Evolutionary conservation across 2,888 invertebrate genomes (phyloP).

Genomic region (Arctia plantaginis): DNA sequence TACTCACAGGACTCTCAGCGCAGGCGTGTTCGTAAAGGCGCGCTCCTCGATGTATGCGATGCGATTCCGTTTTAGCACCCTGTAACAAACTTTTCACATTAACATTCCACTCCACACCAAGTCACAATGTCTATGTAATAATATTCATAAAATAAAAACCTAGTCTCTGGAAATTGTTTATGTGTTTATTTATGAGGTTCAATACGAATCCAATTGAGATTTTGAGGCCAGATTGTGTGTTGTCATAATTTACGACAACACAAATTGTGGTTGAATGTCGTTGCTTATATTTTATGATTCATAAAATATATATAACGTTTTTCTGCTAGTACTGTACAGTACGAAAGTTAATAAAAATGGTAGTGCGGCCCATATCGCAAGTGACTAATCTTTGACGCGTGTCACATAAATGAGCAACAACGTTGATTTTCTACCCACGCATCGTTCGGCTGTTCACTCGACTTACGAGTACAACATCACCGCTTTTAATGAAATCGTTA

Average conservation of each 20-base stretch:
- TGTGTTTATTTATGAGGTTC: constrained; percentile 4
- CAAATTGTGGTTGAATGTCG: background rate
- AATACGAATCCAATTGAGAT: constrained; percentile 1
- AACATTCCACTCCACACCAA: constrained; percentile 1
- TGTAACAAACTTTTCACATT: constrained; percentile 70
- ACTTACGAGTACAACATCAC: background rate
- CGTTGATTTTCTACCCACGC: constrained; percentile 1
- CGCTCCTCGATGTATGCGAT: constrained; percentile 91
- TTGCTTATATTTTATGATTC: constrained; percentile 1
- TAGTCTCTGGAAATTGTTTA: constrained; percentile 2
- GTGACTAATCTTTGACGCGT: background rate
- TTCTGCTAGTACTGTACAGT: background rate
- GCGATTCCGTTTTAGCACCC: constrained; percentile 94
- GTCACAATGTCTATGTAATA: background rate
- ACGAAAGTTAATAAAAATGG: background rate
- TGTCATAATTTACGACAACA: constrained; percentile 2
- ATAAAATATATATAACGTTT: constrained; percentile 6
- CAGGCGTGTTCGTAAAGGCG: constrained; percentile 92
- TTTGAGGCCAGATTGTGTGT: constrained; percentile 7
- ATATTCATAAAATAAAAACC: background rate
- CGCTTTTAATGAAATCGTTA: background rate
- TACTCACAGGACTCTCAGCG: constrained; percentile 95
- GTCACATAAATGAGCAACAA: background rate
- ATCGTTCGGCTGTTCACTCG: background rate
- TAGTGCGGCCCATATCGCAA: background rate